Conservation (phyloP, 2,888 invertebrate species). For the Plebejus anna region DNA sequence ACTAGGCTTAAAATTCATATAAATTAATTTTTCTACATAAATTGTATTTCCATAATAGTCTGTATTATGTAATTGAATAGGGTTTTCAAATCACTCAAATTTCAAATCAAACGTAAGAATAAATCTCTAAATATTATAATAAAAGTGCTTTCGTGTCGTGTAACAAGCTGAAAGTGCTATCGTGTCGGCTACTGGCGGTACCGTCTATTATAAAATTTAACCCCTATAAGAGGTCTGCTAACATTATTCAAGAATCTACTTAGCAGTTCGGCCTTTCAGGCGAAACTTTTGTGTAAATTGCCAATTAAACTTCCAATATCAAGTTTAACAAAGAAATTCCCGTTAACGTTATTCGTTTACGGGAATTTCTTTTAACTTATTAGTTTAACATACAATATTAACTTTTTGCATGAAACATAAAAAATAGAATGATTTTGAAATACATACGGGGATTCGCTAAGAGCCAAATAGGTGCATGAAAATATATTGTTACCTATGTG, state of each 20-base stretch:
- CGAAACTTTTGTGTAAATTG: conserved; percentile 58
- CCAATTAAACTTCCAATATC: conserved; percentile 58
- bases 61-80: not conserved
- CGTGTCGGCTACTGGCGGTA: not conserved
- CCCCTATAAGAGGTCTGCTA: conserved; percentile 42
- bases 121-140: not conserved
- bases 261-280: conserved; percentile 48
- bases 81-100: too few relatives aligned
- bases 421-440: not conserved
- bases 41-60: not conserved
- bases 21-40: too few relatives aligned
- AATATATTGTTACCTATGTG: not conserved
- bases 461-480: not conserved
- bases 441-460: too few relatives aligned
- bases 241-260: conserved; percentile 53
- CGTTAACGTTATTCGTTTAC: conserved; percentile 40
- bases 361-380: conserved; percentile 41
- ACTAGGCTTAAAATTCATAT: not conserved
- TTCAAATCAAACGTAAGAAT: not conserved
- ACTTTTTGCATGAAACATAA: conserved; percentile 18
- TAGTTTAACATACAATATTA: conserved; percentile 31
- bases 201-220: conserved; percentile 28
- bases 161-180: too few relatives aligned
- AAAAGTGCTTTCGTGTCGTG: too few relatives aligned
- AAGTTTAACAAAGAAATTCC: conserved; percentile 45